Base-by-base conservation (phyloP, 1,140 invertebrate genomes). In the Diachasmimorpha longicaudata region DNA sequence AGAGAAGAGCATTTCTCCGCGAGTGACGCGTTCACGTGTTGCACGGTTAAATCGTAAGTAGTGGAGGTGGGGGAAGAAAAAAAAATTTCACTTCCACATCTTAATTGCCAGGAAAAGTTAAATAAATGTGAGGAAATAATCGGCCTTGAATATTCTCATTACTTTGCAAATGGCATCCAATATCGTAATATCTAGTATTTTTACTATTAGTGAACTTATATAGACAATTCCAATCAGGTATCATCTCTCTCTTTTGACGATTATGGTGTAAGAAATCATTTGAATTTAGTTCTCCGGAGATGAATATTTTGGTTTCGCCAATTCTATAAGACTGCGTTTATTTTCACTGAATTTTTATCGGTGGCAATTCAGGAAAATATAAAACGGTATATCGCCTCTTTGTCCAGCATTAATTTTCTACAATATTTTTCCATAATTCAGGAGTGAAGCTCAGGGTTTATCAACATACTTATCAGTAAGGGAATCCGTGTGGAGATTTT, bases 241-340 rank as follows among this genome's bases (percentile, higher is more conserved):
- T 23, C 42, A 44, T 14, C 39, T 69, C 19, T 69, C 19, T 42
- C 19, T 70, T 46, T 46, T 52, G 48, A 52, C 48, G 48, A 46
- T 21, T 46, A 70, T 70, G 37, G 6, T 46, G 19, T 46, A 21
- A 48, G 46, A 70, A 48, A 46, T 46, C 46, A 31, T 48, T 46
- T 23, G 46, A 19, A 16, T 55, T 23, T 46, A 44, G 14, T 25
- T 19, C 42, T 21, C 44, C 4, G 55, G 19, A 68, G 67, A 48
- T 52, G 52, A 23, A 36, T 14, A 25, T 14, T 39, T 74, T 48
- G 58, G 77, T 80, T 77, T 79, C 81, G 79, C 78, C 78, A 79
- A 84, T 80, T 84, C 80, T 75, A 78, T 83, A 86, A 86, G 85
- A 85, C 83, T 86, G 83, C 79, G 83, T 84, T n/a, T 77, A 70